Base-by-base conservation (phyloP, 2,797 vertebrate genomes). In the Trachurus trachurus region DNA sequence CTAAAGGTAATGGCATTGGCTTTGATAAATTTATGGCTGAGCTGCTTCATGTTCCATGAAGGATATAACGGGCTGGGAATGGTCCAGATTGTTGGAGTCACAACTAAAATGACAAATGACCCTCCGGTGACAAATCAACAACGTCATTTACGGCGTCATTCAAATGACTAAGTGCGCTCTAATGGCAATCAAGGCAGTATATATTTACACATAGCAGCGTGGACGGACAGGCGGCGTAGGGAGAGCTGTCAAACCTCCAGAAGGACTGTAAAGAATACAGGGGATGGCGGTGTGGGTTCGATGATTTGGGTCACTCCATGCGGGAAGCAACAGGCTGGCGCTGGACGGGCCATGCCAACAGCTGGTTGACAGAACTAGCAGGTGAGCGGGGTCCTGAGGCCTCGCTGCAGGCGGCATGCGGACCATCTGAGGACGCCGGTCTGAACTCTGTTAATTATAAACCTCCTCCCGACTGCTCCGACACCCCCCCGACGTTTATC, bases 1-100 rank as follows among this genome's bases (percentile, higher is more conserved):
- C 89, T 84, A 83, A 89, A 91, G 91, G 90, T 95, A 94, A 95
- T 93, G 86, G 90, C 90, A 92, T 89, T 82, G 88, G 91, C 81
- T 67, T 90, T 93, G 94, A 95, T 91, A 94, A 93, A 95, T 94
- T 91, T 92, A 91, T 90, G 83, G 84, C 82, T 56, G 61, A 73
- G 83, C 81, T 76, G 81, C 91, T 91, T 76, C 80, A 31, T 89
- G 91, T 88, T 88, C 84, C 75, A 83, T 82, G 80, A 92, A 91
- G 90, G 86, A 84, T 81, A 88, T 87, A 89, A 87, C 84, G 65
- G 82, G 85, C 79, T 54, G 86, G 84, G 84, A 77, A 87, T 90
- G 78, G 92, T 90, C 90, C 92, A 89, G 88, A 92, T 90, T 88
- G 87, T 90, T 64, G 65, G 81, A 90, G 90, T 89, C 89, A 84